Evolutionary conservation across 2,113 vertebrate genomes (phyloP), one percentile per base, ranked within the genome.

Genomic region (Eretmochelys imbricata): DNA sequence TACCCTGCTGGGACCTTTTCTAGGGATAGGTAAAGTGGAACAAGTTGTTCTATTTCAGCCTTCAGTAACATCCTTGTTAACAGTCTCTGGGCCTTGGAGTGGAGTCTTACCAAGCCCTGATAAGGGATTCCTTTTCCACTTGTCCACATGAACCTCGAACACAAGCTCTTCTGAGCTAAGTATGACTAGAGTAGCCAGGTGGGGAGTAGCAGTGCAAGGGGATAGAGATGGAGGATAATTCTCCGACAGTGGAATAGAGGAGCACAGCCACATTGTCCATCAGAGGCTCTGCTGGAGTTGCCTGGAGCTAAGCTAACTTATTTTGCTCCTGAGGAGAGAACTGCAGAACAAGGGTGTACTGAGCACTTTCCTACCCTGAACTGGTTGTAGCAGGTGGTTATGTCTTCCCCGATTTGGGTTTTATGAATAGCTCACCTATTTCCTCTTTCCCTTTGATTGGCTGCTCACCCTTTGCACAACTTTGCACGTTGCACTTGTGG

Each of bases 281-380:
- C 16, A 8, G 35, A 38, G n/a, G 85, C 88, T 53, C 55, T 79
- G 14, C n/a, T 46, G 79, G 50, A 54, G 84, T 83, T 76, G 50
- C 11, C 54, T 89, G 48, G 35, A 76, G 62, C 69, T 48, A 49
- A 27, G 1, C 1, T 80, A 91, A 65, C 49, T 24, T 87, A 1
- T 80, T 8, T 19, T 42, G 83, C 82, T 91, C 55, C 72, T n/a
- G 11, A 94, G 85, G 80, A 94, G 93, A 96, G 95, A 85, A 5
- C 93, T 90, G 91, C 91, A 31, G 79, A 94, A 79, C 95, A 93
- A 88, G 0, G 88, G 78, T 95, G 91, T 82, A 65, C 59, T 25
- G 69, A 87, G 80, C 69, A 2, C 87, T 89, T 79, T 65, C 86
- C 82, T 20, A 72, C 95, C 79, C 89, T 4, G 1, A n/a, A 69